phyloP scores from a whole-genome alignment of 2,888 invertebrate species.

The Lasioglossum vierecki region DNA sequence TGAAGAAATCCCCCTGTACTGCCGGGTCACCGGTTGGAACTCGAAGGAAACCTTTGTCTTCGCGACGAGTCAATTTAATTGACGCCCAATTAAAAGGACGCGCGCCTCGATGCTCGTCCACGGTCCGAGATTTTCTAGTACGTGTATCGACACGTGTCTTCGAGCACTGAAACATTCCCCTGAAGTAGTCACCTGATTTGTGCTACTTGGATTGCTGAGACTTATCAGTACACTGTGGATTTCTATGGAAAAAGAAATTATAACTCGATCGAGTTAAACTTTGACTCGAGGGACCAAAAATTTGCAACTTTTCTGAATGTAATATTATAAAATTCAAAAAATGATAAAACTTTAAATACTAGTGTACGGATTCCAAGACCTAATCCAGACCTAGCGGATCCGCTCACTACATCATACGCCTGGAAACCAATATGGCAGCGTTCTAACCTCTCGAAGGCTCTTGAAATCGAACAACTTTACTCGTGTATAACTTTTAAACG shows the following conservation, averaged over 20 bases:
- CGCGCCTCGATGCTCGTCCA: background rate
- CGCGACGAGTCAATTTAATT: background rate
- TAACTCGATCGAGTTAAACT: no score
- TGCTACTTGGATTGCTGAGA: background rate
- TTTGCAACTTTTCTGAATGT: no score
- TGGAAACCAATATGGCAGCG: no score
- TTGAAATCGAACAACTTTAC: no score
- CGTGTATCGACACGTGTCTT: background rate
- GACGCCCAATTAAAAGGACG: background rate
- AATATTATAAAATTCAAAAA: no score
- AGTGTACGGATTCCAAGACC: no score
- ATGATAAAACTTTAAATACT: no score
- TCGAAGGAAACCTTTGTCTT: background rate
- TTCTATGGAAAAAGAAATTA: background rate
- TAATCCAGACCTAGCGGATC: no score
- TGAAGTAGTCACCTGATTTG: background rate
- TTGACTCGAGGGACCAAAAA: no score
- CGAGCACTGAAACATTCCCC: background rate
- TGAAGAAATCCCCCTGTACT: background rate
- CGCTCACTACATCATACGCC: no score
- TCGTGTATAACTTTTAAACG: no score
- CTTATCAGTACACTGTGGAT: background rate
- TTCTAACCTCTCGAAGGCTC: no score
- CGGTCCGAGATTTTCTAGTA: background rate
- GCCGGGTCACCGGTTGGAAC: background rate